These are phyloP conservation scores for Perca fluviatilis DNA, from an alignment of 2,113 vertebrate genomes.

Conservation along the genomic window DNA sequence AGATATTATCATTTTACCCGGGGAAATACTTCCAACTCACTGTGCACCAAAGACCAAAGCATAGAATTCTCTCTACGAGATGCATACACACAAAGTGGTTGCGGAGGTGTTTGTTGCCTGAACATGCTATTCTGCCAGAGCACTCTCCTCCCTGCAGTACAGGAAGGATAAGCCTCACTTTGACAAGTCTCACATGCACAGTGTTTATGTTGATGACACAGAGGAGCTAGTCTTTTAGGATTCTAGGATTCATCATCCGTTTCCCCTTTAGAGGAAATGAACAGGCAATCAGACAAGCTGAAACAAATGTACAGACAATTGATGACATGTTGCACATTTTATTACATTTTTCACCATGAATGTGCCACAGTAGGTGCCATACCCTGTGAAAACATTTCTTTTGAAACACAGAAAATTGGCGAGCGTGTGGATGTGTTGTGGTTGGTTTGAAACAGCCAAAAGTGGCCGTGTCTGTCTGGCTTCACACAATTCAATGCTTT, in stretches of 20 bases:
- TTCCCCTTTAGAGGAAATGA: constrained; percentile 18
- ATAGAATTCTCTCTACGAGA: constrained; percentile 15
- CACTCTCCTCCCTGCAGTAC: constrained; percentile 20
- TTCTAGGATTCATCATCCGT: not conserved
- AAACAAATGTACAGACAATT: constrained; percentile 23
- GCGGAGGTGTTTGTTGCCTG: constrained; percentile 47
- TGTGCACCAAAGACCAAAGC: constrained; percentile 26
- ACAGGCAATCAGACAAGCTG: not conserved
- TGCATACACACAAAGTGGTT: constrained; percentile 42
- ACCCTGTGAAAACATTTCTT: constrained; percentile 17
- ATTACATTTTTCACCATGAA: not conserved
- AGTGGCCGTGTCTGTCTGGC: constrained; percentile 14
- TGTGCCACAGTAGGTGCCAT: not conserved
- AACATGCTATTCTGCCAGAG: constrained; percentile 46
- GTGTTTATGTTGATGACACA: constrained; percentile 19
- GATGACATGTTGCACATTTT: constrained; percentile 11
- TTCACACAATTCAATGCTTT: constrained; percentile 35
- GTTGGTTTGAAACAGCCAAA: constrained; percentile 35
- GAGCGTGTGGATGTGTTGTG: constrained; percentile 11
- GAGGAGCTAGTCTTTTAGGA: constrained; percentile 10
- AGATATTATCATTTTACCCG: constrained; percentile 42
- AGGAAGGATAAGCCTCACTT: constrained; percentile 27
- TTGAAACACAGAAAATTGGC: constrained; percentile 1
- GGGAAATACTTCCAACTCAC: constrained; percentile 49
- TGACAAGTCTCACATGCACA: constrained; percentile 27